phyloP scores from a whole-genome alignment of 2,888 invertebrate genomes.

The Phorcus lineatus region DNA sequence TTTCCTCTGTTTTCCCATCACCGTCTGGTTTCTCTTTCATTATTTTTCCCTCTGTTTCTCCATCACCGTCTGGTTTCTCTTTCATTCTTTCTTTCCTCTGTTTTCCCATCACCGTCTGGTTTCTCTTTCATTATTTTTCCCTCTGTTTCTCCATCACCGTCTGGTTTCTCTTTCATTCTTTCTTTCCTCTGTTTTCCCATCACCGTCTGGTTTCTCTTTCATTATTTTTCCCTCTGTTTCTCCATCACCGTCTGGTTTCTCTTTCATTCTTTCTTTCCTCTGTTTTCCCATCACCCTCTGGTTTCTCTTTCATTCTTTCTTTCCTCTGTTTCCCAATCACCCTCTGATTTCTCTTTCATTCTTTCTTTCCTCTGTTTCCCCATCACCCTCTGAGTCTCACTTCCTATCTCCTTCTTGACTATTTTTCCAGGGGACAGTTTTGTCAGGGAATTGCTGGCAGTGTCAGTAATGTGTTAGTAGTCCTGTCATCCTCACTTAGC shows the following conservation, averaged over 20 bases:
- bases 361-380: background rate
- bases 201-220: background rate
- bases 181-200: conserved; percentile 10
- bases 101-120: too few species aligned
- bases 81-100: conserved; percentile 10
- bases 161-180: background rate
- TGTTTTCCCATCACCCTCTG: background rate
- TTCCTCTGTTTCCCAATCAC: background rate
- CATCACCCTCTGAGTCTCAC: background rate
- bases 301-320: background rate
- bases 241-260: conserved; percentile 2
- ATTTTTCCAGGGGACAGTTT: too few species aligned
- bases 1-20: too few species aligned
- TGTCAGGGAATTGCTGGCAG: too few species aligned
- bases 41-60: background rate
- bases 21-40: background rate
- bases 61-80: background rate
- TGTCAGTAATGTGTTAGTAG: too few species aligned
- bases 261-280: background rate
- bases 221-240: background rate
- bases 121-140: background rate
- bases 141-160: too few species aligned
- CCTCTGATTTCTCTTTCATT: background rate
- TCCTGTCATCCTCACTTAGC: too few species aligned
- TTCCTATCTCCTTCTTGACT: background rate